Evolutionary conservation across 2,113 vertebrate genomes (phyloP).

Genomic region (Neopipo cinnamomea): DNA sequence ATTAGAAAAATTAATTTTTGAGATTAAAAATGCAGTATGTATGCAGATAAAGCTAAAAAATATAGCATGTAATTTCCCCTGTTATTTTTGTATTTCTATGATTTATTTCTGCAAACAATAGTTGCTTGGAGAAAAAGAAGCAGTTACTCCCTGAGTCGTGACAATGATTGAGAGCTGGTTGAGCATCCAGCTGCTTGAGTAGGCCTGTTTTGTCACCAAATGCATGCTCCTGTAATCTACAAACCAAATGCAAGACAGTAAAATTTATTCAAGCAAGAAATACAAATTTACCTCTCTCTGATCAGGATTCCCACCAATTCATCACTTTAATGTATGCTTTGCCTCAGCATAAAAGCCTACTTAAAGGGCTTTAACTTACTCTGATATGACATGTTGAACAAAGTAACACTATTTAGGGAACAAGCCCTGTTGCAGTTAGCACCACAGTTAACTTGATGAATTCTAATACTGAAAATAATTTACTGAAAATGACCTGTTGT

Average conservation of each 20-base stretch:
- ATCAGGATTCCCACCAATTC: conserved; percentile 59
- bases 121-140: neutral
- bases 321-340: conserved; percentile 69
- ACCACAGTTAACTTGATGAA: neutral
- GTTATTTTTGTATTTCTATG: neutral
- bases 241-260: conserved; percentile 57
- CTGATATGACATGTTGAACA: conserved; percentile 5
- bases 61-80: neutral
- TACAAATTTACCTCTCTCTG: conserved; percentile 61
- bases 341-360: conserved; percentile 10
- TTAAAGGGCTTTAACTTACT: conserved; percentile 14
- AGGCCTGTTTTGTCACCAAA: conserved; percentile 53
- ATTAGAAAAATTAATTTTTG: conserved; percentile 20
- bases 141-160: neutral
- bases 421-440: neutral
- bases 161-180: conserved; percentile 59
- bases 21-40: neutral
- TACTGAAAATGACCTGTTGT: neutral
- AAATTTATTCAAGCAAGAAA: conserved; percentile 67
- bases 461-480: conserved; percentile 3
- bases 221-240: conserved; percentile 55
- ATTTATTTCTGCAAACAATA: conserved; percentile 27
- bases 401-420: conserved; percentile 5
- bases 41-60: conserved; percentile 1
- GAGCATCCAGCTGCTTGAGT: conserved; percentile 16